These are phyloP conservation scores for Gortyna flavago DNA, from an alignment of 2,888 invertebrate genomes.

Conservation along the genomic window DNA sequence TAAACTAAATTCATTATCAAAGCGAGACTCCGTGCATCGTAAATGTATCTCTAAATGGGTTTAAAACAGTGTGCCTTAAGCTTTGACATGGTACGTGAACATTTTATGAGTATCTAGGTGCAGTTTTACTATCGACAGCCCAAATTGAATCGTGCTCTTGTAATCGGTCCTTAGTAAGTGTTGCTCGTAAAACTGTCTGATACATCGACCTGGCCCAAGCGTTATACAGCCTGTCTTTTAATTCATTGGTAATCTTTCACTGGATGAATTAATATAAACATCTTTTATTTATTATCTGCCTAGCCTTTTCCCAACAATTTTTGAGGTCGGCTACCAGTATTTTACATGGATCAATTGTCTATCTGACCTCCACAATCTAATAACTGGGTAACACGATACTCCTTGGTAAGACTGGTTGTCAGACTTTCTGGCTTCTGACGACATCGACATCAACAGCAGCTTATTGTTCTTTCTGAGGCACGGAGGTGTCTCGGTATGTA, in stretches of 20 bases:
- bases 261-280: background rate
- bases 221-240: slow-evolving; percentile 17
- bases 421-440: no score
- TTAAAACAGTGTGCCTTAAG: slow-evolving; percentile 8
- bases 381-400: no score
- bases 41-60: slow-evolving; percentile 28
- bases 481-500: no score
- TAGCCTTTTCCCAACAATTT: background rate
- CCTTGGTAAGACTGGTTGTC: no score
- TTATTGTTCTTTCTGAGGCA: no score
- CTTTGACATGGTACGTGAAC: slow-evolving; percentile 20
- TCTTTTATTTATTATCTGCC: background rate
- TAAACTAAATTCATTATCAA: slow-evolving; percentile 10
- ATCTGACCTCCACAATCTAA: background rate
- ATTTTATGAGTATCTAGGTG: slow-evolving; percentile 43
- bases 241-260: slow-evolving; percentile 4
- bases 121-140: slow-evolving; percentile 56
- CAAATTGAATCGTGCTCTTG: slow-evolving; percentile 69
- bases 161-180: slow-evolving; percentile 54
- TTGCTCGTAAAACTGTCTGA: slow-evolving; percentile 57
- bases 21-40: slow-evolving; percentile 28
- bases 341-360: background rate
- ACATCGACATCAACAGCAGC: no score
- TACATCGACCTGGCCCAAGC: slow-evolving; percentile 31
- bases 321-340: background rate